phyloP scores from a whole-genome alignment of 2,888 invertebrate genomes.

The Apoderus coryli region DNA sequence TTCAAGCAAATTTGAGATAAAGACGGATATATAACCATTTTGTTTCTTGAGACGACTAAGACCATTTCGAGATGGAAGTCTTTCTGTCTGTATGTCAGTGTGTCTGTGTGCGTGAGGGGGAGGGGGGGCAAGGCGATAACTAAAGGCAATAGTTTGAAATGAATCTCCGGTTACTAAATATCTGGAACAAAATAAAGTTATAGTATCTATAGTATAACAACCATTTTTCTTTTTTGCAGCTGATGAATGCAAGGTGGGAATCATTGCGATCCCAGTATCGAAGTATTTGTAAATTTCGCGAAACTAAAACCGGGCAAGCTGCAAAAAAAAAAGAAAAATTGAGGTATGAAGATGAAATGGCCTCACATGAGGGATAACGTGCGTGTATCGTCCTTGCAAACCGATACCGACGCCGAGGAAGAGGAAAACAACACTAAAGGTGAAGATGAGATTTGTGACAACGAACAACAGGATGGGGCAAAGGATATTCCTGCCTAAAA shows the following conservation, averaged over 20 bases:
- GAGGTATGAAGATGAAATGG: conserved; percentile 13
- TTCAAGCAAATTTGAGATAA: too few relatives aligned
- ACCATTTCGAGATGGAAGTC: too few relatives aligned
- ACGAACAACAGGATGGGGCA: conserved; percentile 6
- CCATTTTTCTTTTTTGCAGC: conserved; percentile 5
- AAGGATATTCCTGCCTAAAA: conserved; percentile 4
- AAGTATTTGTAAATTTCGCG: conserved; percentile 8
- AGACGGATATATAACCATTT: too few relatives aligned
- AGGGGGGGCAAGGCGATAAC: too few relatives aligned
- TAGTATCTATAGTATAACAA: conserved; percentile 1
- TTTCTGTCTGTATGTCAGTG: too few relatives aligned
- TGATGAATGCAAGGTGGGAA: conserved; percentile 8
- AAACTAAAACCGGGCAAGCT: conserved; percentile 9
- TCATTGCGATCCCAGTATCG: conserved; percentile 9
- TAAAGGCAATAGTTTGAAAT: too few relatives aligned
- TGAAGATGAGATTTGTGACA: conserved; percentile 5
- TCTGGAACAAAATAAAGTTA: too few relatives aligned
- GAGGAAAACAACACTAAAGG: conserved; percentile 1
- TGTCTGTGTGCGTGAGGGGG: too few relatives aligned
- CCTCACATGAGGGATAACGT: conserved; percentile 7
- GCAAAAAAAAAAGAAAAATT: conserved; percentile 11
- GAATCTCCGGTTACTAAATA: too few relatives aligned
- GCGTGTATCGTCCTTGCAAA: conserved; percentile 6
- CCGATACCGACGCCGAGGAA: conserved; percentile 1
- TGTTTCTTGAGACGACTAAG: too few relatives aligned